These are phyloP conservation scores for Phaethon lepturus DNA, from an alignment of 2,113 vertebrate species.

Conservation along the genomic window DNA sequence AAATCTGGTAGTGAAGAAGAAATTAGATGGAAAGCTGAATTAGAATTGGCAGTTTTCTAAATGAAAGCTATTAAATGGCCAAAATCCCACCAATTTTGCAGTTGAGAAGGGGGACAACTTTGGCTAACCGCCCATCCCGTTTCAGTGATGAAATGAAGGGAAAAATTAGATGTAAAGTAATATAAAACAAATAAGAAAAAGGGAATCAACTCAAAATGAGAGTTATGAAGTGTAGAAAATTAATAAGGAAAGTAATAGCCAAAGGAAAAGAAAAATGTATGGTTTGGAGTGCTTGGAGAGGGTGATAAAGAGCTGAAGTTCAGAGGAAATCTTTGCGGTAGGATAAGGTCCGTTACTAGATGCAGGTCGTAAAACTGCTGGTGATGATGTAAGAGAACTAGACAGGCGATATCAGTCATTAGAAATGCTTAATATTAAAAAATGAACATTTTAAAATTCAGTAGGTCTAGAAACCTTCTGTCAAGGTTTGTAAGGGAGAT, in stretches of 20 bases:
- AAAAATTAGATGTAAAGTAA: not conserved
- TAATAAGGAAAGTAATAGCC: not conserved
- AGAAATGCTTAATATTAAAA: not conserved
- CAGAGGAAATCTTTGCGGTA: not conserved
- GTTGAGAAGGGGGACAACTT: not conserved
- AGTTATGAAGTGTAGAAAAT: not conserved
- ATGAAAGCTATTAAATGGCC: slow-evolving; percentile 21
- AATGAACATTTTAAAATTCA: not conserved
- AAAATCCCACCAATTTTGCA: not conserved
- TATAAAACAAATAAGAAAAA: not conserved
- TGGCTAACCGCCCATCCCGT: not conserved
- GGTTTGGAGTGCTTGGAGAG: not conserved
- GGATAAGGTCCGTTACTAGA: not conserved
- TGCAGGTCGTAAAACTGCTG: not conserved
- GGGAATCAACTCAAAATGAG: not conserved
- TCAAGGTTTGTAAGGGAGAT: not conserved
- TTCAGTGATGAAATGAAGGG: slow-evolving; percentile 3
- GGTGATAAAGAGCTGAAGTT: not conserved
- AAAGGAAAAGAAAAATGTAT: not conserved
- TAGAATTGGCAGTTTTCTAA: slow-evolving; percentile 9
- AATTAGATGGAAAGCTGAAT: slow-evolving; percentile 14
- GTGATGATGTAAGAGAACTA: not conserved
- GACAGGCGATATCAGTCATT: not conserved
- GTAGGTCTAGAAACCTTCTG: not conserved
- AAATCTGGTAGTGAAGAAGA: not conserved